Evolutionary conservation across 2,797 vertebrate species (phyloP).

Genomic region (Typhlichthys eigenmanni): DNA sequence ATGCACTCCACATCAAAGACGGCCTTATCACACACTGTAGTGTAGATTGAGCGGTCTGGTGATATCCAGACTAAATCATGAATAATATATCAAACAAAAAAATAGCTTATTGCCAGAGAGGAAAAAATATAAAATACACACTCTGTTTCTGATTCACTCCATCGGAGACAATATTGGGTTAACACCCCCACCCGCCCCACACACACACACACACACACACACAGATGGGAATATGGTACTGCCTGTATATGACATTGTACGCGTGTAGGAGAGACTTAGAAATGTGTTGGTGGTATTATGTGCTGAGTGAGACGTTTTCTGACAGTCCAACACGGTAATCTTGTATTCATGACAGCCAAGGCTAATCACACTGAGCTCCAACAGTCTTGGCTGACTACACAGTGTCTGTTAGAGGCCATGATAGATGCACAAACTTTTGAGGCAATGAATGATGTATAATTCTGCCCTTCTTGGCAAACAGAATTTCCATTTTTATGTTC

Average conservation of each 20-base stretch:
- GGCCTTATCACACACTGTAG: conserved; percentile 55
- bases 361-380: conserved; percentile 48
- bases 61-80: conserved; percentile 68
- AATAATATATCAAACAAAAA: conserved; percentile 69
- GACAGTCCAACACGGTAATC: conserved; percentile 47
- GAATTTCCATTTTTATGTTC: background rate
- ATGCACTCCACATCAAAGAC: conserved; percentile 57
- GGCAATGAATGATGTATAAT: background rate
- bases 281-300: conserved; percentile 43
- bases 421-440: conserved; percentile 9
- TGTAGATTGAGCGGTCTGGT: conserved; percentile 54
- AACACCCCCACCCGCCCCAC: background rate
- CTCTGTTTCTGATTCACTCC: conserved; percentile 50
- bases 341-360: conserved; percentile 47
- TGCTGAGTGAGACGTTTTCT: conserved; percentile 40
- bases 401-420: conserved; percentile 26
- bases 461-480: background rate
- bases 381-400: conserved; percentile 39
- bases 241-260: conserved; percentile 34
- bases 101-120: conserved; percentile 55
- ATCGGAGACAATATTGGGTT: conserved; percentile 1
- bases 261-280: conserved; percentile 31
- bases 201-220: no score
- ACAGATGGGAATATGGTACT: conserved; percentile 4
- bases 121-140: conserved; percentile 51